Evolutionary conservation across 2,797 vertebrate genomes (phyloP).

Genomic region (Sebastes oblongus): DNA sequence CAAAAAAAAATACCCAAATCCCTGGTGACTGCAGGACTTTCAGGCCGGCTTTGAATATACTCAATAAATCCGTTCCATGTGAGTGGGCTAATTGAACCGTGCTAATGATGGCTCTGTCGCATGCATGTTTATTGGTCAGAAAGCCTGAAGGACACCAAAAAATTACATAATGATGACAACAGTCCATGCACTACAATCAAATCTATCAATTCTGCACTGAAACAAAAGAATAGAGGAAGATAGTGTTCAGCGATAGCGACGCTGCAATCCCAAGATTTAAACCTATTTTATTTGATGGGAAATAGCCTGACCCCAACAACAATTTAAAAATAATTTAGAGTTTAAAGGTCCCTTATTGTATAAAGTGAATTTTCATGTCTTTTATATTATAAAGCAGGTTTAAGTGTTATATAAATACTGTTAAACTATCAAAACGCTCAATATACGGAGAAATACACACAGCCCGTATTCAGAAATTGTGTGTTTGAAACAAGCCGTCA

Average conservation of each 20-base stretch:
- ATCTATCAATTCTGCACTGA: background rate
- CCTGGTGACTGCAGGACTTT: background rate
- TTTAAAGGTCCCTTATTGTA: background rate
- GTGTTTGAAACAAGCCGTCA: too few species aligned
- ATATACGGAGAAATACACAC: too few species aligned
- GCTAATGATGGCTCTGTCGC: slow-evolving; percentile 13
- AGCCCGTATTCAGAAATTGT: too few species aligned
- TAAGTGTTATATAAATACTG: too few species aligned
- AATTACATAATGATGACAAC: background rate
- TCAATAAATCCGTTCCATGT: slow-evolving; percentile 4
- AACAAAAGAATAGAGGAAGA: background rate
- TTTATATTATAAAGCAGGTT: too few species aligned
- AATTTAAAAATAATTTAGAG: background rate
- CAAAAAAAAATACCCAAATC: background rate
- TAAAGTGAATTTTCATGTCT: too few species aligned
- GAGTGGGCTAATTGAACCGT: slow-evolving; percentile 14
- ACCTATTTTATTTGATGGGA: background rate
- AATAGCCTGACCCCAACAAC: background rate
- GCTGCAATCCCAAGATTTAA: background rate
- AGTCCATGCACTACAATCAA: background rate
- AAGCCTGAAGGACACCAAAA: background rate
- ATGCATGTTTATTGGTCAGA: slow-evolving; percentile 6
- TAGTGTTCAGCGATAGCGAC: background rate
- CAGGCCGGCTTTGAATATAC: background rate
- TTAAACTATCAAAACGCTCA: too few species aligned